Evolutionary conservation across 2,888 invertebrate species (phyloP).

Genomic region (Dyspetes luteomarginatus): DNA sequence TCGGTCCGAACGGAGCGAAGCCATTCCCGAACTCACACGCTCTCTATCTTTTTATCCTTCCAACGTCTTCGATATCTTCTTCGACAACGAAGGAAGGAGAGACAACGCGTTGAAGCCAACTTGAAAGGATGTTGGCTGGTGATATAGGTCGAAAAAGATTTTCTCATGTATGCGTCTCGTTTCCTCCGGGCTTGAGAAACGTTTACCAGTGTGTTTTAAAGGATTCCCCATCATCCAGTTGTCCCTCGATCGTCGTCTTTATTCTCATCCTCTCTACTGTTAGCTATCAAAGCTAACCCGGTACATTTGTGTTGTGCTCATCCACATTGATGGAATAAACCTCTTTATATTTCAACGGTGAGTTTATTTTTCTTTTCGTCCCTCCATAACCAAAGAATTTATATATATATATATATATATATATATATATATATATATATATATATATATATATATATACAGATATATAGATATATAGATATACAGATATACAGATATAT

Average conservation of each 20-base stretch:
- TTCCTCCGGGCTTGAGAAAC: slow-evolving; percentile 13
- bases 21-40: not conserved
- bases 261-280: slow-evolving; percentile 3
- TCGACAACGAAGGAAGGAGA: slow-evolving; percentile 23
- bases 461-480: too few species aligned
- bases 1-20: slow-evolving; percentile 10
- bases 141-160: slow-evolving; percentile 39
- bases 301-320: slow-evolving; percentile 18
- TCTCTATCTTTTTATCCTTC: too few species aligned
- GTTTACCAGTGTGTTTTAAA: slow-evolving; percentile 51
- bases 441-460: too few species aligned
- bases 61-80: too few species aligned
- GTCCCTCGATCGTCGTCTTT: slow-evolving; percentile 6
- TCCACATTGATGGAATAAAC: not conserved
- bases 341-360: not conserved
- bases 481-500: too few species aligned
- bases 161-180: slow-evolving; percentile 25
- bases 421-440: too few species aligned
- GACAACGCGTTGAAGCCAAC: slow-evolving; percentile 29
- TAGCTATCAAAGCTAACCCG: slow-evolving; percentile 14
- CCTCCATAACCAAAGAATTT: not conserved
- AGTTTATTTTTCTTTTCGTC: slow-evolving; percentile 7
- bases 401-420: too few species aligned
- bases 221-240: slow-evolving; percentile 25
- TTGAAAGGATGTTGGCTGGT: slow-evolving; percentile 15